A percentile compares a stretch with the other conserved stretches of the same genome.
phyloP scores from a whole-genome alignment of 1,140 invertebrate species.

The Liolophura sinensis region DNA sequence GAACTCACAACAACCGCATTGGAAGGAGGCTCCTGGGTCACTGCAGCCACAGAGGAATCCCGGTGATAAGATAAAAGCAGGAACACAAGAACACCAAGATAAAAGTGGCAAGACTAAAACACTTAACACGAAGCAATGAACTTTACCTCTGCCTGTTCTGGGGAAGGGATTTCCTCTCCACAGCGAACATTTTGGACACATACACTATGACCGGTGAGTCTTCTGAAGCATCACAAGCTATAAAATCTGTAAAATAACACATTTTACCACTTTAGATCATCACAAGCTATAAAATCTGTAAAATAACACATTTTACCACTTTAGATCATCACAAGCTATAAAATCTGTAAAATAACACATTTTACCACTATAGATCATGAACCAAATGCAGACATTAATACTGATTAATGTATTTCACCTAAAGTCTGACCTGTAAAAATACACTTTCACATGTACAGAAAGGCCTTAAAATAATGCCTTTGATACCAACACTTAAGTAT shows the following conservation, averaged over 20 bases:
- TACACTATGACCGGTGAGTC: slow-evolving; percentile 82
- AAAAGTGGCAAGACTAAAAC: neutral
- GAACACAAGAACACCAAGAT: neutral
- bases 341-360: slow-evolving; percentile 64
- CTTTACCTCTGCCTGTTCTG: slow-evolving; percentile 49
- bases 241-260: slow-evolving; percentile 64
- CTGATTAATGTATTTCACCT: too few species aligned
- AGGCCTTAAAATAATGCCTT: too few species aligned
- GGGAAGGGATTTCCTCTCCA: slow-evolving; percentile 54
- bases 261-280: slow-evolving; percentile 38
- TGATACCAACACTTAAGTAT: too few species aligned
- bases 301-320: slow-evolving; percentile 12
- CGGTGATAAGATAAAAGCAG: slow-evolving; percentile 7
- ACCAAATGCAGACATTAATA: too few species aligned
- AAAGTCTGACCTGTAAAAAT: neutral
- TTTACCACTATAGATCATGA: slow-evolving; percentile 39
- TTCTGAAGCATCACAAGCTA: slow-evolving; percentile 68
- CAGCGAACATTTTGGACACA: slow-evolving; percentile 92
- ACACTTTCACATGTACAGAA: too few species aligned
- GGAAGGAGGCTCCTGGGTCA: too few species aligned
- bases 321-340: slow-evolving; percentile 66
- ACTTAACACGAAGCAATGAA: neutral
- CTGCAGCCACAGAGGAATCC: too few species aligned
- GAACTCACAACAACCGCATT: too few species aligned
- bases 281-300: slow-evolving; percentile 73